Evolutionary conservation across 2,888 invertebrate genomes (phyloP), one percentile per base, ranked within the genome.

Genomic region (Drosophila eohydei): DNA sequence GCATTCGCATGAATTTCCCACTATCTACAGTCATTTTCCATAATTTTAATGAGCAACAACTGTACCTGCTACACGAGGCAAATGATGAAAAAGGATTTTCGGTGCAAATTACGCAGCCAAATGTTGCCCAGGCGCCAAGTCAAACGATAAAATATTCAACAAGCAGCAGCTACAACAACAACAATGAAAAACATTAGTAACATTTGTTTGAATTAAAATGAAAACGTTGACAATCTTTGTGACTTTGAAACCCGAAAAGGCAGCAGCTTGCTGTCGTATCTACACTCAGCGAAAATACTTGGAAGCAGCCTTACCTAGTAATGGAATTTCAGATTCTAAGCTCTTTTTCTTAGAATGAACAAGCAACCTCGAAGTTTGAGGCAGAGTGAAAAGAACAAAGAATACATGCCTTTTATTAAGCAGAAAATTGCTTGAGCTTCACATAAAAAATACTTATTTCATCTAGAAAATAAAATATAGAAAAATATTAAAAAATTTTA

Each of bases 141-240:
- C 85, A 88, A 88, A 88, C 83, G 78, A 75, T 85, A 77, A 90
- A 88, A 83, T 89, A 91, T 89, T 87, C 89, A 90, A 83, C 82
- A 90, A 89, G 81, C 89, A 71, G 65, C 69, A 55, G 32, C 40
- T 44, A 43, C 64, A 67, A 46, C 43, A 52, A 43, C 64, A 75
- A 78, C 81, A 83, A 85, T 83, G 83, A 80, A 79, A 89, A 88
- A 88, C 90, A 88, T 87, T 81, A 79, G 76, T 71, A 88, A 87
- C 88, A 79, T 85, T 89, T 90, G 87, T 84, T 89, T 80, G 83
- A 86, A 88, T 89, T 91, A 87, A 90, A 90, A 85, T 82, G 85
- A 81, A 90, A 89, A 90, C 82, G 84, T 81, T 88, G 88, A 87
- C 88, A 87, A 83, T 87, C 74, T 75, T 80, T 80, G 74, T 78